Evolutionary conservation across 1,140 invertebrate genomes (phyloP).

Genomic region (Microplitis demolitor): DNA sequence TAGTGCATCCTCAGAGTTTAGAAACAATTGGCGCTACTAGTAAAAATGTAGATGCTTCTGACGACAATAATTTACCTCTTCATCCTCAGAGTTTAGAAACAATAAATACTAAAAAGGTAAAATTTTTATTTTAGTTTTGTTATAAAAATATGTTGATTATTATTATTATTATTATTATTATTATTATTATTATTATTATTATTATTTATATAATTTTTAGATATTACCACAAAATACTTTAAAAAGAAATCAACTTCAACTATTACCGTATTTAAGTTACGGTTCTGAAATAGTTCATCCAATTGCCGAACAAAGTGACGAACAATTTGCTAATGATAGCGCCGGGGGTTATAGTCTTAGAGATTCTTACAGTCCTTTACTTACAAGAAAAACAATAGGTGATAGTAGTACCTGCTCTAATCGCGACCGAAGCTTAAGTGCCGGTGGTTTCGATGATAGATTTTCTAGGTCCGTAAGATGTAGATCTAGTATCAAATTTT

Average conservation of each 20-base stretch:
- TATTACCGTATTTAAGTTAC: conserved; percentile 70
- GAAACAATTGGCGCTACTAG: conserved; percentile 57
- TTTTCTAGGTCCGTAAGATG: conserved; percentile 44
- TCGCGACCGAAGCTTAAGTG: conserved; percentile 49
- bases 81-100: conserved; percentile 60
- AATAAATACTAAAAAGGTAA: conserved; percentile 57
- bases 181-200: background rate
- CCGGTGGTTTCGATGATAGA: conserved; percentile 51
- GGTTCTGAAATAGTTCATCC: conserved; percentile 81
- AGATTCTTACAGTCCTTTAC: conserved; percentile 70
- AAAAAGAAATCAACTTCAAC: conserved; percentile 55
- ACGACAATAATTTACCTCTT: conserved; percentile 60
- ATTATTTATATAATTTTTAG: conserved; percentile 36
- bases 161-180: background rate
- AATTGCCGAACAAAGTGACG: conserved; percentile 82
- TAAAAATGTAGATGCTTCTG: conserved; percentile 52
- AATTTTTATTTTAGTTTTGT: background rate
- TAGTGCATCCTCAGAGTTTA: conserved; percentile 58
- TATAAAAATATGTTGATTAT: conserved; percentile 1
- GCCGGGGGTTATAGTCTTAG: conserved; percentile 52
- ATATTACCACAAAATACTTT: conserved; percentile 57
- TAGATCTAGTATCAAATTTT: too few relatives aligned
- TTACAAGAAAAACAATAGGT: conserved; percentile 61
- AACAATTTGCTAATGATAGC: conserved; percentile 65
- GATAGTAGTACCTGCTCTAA: conserved; percentile 40